Percentiles rank a stretch among this genome's conserved stretches.
These are phyloP conservation scores for Mesocentrotus franciscanus DNA, from an alignment of 53 echinoderm and acorn worm species.

Conservation along the genomic window DNA sequence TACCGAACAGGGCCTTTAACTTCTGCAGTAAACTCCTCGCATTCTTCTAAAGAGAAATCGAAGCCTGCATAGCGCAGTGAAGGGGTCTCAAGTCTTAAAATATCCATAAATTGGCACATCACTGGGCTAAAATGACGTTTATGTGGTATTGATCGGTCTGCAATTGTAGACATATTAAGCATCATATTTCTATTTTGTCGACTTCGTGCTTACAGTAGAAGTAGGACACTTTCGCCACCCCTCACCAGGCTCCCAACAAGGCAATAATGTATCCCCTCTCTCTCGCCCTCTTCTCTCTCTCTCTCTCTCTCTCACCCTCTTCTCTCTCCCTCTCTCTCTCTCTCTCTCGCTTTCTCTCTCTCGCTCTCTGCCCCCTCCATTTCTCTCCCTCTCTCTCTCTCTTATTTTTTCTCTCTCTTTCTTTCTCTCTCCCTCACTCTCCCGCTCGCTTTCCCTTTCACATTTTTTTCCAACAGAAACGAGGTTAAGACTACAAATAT, in stretches of 20 bases:
- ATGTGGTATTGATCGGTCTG: slow-evolving; percentile 8
- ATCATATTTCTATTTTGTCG: slow-evolving; percentile 20
- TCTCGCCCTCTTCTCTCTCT: background rate
- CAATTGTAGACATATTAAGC: background rate
- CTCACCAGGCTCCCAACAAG: background rate
- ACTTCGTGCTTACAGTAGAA: background rate
- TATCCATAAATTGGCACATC: background rate
- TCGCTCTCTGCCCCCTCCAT: background rate
- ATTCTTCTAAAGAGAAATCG: background rate
- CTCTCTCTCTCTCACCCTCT: background rate
- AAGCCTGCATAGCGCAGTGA: background rate
- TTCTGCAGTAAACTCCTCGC: background rate
- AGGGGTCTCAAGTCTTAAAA: background rate
- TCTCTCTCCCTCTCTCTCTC: background rate
- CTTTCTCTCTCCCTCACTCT: background rate
- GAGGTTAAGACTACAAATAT: too few species aligned
- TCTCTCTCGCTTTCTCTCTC: background rate
- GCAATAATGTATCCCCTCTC: too few species aligned
- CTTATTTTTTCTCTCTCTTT: background rate
- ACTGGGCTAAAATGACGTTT: background rate
- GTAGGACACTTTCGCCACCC: too few species aligned
- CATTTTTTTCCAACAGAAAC: too few species aligned
- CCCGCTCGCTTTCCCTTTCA: background rate
- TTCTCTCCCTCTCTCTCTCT: background rate
- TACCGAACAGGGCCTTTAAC: too few species aligned